phyloP scores from a whole-genome alignment of 1,140 invertebrate species.

The Cataglyphis hispanica region DNA sequence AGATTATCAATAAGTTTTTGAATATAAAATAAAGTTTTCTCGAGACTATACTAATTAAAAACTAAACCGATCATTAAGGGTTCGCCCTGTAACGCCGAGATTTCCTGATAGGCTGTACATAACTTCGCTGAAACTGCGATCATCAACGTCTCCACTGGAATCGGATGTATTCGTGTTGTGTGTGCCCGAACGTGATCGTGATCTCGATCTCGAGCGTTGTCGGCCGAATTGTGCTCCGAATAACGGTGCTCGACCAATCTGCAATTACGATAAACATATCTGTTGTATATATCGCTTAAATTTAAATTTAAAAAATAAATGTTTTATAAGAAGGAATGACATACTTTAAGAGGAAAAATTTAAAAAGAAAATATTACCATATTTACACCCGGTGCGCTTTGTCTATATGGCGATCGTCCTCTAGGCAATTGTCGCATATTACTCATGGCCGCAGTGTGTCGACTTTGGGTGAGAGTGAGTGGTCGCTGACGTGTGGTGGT shows the following conservation, averaged over 20 bases:
- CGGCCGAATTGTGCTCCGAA: conserved; percentile 54
- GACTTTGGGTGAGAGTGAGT: conserved; percentile 63
- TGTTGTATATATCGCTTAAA: too few relatives aligned
- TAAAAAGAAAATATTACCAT: conserved; percentile 67
- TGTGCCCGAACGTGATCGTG: conserved; percentile 82
- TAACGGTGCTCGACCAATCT: conserved; percentile 72
- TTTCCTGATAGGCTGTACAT: conserved; percentile 83
- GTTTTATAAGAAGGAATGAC: neutral
- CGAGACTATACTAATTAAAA: conserved; percentile 68
- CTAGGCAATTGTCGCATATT: conserved; percentile 75
- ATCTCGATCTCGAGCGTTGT: conserved; percentile 78
- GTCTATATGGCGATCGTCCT: conserved; percentile 81
- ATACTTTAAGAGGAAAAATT: neutral
- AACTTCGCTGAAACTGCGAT: conserved; percentile 83
- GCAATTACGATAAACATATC: conserved; percentile 40
- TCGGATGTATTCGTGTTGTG: conserved; percentile 69
- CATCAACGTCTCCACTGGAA: conserved; percentile 76
- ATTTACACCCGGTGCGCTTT: conserved; percentile 73
- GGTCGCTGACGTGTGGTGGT: conserved; percentile 70
- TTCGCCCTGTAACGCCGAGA: conserved; percentile 82
- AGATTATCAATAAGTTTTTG: neutral
- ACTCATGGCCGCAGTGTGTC: conserved; percentile 52
- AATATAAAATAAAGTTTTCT: conserved; percentile 42
- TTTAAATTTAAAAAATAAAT: neutral
- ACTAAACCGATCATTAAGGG: conserved; percentile 85